phyloP scores from a whole-genome alignment of 2,888 invertebrate species.

The Conistra vaccinii region DNA sequence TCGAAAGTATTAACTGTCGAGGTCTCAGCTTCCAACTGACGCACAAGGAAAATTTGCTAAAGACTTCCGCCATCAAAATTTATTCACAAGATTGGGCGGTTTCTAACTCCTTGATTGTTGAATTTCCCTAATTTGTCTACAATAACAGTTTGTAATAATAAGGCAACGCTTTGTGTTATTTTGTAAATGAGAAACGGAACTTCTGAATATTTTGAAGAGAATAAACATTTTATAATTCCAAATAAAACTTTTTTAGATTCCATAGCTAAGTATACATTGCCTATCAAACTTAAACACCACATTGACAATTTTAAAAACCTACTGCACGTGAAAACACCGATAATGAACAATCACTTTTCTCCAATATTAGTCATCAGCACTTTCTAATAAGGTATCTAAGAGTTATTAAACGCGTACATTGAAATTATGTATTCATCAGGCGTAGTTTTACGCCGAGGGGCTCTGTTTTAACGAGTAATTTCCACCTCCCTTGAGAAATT shows the following conservation, averaged over 20 bases:
- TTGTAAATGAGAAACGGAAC: slow-evolving; percentile 5
- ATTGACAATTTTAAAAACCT: neutral
- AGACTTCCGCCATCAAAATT: slow-evolving; percentile 68
- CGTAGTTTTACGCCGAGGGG: slow-evolving; percentile 69
- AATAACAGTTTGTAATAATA: slow-evolving; percentile 37
- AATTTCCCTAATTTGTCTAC: slow-evolving; percentile 60
- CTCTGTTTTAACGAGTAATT: slow-evolving; percentile 75
- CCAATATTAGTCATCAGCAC: slow-evolving; percentile 55
- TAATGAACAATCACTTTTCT: slow-evolving; percentile 28
- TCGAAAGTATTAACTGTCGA: slow-evolving; percentile 35
- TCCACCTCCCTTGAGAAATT: slow-evolving; percentile 70
- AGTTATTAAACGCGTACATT: slow-evolving; percentile 66
- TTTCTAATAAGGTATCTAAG: slow-evolving; percentile 51
- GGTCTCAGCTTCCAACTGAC: slow-evolving; percentile 56
- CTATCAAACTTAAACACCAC: neutral
- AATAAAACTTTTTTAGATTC: neutral
- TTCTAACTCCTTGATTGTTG: slow-evolving; percentile 66
- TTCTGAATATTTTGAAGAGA: neutral
- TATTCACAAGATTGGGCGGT: slow-evolving; percentile 65
- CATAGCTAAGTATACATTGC: neutral
- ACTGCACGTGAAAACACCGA: neutral
- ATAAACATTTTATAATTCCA: neutral
- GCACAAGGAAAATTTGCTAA: slow-evolving; percentile 71
- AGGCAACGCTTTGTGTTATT: slow-evolving; percentile 4
- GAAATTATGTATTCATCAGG: slow-evolving; percentile 79